Evolutionary conservation across 2,113 vertebrate species (phyloP).

Genomic region (Lanius collurio): DNA sequence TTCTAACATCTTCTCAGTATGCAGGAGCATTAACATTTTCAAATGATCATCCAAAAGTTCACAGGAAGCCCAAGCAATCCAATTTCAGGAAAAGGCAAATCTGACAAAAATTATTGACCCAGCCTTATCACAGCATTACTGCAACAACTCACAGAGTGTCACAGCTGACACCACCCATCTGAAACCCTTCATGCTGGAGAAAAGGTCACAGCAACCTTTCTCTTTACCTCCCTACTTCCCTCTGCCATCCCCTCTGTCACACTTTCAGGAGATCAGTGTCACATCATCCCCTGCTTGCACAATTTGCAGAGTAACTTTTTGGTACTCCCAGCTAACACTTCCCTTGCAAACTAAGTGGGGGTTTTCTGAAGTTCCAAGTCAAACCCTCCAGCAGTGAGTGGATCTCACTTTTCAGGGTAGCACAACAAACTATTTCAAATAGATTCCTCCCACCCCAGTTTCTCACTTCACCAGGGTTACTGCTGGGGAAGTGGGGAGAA

Average conservation of each 20-base stretch:
- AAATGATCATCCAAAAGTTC: background rate
- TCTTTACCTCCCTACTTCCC: background rate
- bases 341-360: background rate
- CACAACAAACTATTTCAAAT: background rate
- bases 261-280: background rate
- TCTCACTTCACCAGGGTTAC: background rate
- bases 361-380: background rate
- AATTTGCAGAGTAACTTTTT: background rate
- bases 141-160: background rate
- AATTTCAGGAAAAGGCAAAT: background rate
- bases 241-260: background rate
- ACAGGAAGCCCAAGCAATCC: background rate
- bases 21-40: background rate
- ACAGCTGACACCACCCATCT: background rate
- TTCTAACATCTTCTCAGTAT: background rate
- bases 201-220: conserved; percentile 3
- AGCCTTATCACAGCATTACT: background rate
- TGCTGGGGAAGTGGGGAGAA: background rate
- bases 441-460: background rate
- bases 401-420: background rate
- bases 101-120: background rate
- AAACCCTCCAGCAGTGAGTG: background rate
- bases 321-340: background rate
- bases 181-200: background rate
- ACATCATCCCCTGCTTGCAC: background rate